A percentile compares a stretch with the other conserved stretches of the same genome.
Conservation (phyloP, 2,888 invertebrate species). For the Cyclophora albipunctata region DNA sequence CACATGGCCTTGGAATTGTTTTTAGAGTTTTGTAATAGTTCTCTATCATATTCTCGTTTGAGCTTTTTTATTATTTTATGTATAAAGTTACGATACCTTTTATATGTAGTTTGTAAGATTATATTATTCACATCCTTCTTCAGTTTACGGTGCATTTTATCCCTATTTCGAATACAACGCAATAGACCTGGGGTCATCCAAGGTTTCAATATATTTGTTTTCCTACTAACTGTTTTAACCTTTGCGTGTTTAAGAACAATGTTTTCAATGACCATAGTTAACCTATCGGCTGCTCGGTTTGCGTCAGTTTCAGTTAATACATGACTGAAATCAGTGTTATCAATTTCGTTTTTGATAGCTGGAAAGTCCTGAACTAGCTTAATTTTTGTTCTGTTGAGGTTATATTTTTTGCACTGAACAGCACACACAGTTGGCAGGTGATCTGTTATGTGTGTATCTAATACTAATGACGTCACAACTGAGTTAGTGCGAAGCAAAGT, state of each 20-base stretch:
- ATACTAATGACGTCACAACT: background rate
- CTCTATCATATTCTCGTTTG: constrained; percentile 12
- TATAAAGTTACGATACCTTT: constrained; percentile 19
- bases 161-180: constrained; percentile 15
- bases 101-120: constrained; percentile 10
- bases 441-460: background rate
- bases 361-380: background rate
- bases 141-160: constrained; percentile 8
- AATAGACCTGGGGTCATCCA: constrained; percentile 4
- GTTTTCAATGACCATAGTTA: background rate
- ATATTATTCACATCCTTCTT: constrained; percentile 7
- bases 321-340: background rate
- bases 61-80: constrained; percentile 16
- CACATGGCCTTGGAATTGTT: constrained; percentile 9
- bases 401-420: background rate
- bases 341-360: background rate
- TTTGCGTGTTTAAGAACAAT: constrained; percentile 1
- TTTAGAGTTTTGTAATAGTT: constrained; percentile 5
- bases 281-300: background rate
- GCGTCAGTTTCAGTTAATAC: background rate
- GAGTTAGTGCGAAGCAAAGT: background rate
- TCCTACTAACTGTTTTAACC: background rate
- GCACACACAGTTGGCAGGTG: background rate
- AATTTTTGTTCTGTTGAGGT: background rate
- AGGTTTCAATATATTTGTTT: constrained; percentile 9